Evolutionary conservation across 2,797 vertebrate genomes (phyloP).

Genomic region (Microcaecilia unicolor): DNA sequence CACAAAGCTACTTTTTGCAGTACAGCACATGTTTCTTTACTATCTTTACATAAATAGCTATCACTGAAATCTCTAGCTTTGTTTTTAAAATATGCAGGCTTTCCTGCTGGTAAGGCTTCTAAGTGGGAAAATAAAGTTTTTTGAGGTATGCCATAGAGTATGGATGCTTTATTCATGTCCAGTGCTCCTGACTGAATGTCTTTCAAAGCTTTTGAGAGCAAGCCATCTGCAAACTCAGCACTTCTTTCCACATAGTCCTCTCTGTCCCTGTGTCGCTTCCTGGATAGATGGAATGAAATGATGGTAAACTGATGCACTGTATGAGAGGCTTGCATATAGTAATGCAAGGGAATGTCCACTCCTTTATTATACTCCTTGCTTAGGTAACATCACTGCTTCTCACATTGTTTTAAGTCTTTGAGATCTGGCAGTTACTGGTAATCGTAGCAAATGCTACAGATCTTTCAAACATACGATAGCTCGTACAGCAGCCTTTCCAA

Average conservation of each 20-base stretch:
- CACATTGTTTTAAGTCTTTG: conserved; percentile 77
- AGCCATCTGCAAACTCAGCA: conserved; percentile 97
- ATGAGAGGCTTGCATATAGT: conserved; percentile 85
- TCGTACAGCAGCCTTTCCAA: conserved; percentile 73
- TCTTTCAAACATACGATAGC: conserved; percentile 67
- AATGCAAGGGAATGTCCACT: conserved; percentile 95
- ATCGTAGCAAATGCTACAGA: conserved; percentile 72
- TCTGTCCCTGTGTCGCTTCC: conserved; percentile 92
- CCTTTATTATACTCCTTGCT: conserved; percentile 98
- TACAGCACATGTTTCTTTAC: conserved; percentile 80
- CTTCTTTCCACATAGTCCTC: conserved; percentile 96
- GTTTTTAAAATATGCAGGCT: conserved; percentile 68
- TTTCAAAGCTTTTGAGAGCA: conserved; percentile 99
- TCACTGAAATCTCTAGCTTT: conserved; percentile 69
- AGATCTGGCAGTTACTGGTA: conserved; percentile 69
- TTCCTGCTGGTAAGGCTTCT: conserved; percentile 81
- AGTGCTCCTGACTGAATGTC: conserved; percentile 97
- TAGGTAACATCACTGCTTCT: conserved; percentile 98
- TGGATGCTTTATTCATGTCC: conserved; percentile 93
- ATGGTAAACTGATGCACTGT: conserved; percentile 91
- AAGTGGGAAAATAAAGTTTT: conserved; percentile 88
- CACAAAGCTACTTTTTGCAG: conserved; percentile 92
- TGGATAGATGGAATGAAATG: conserved; percentile 92
- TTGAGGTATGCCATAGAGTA: conserved; percentile 98
- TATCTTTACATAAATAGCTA: conserved; percentile 74